A percentile compares a stretch with the other conserved stretches of the same genome.
Conservation (phyloP, 2,113 vertebrate species). For the Struthidea cinerea region DNA sequence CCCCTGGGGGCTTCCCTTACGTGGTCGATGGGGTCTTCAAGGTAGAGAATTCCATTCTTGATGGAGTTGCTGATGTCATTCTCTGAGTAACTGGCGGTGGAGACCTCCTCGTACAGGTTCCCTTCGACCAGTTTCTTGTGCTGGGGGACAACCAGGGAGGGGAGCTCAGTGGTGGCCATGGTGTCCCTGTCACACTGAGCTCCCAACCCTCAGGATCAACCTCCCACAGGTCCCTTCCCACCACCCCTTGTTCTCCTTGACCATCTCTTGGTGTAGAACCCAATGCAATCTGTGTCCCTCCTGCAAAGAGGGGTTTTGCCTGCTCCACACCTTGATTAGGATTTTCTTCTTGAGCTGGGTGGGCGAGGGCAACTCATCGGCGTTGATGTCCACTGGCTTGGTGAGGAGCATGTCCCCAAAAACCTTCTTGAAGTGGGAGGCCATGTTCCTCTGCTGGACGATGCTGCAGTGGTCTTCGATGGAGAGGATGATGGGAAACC, state of each 20-base stretch:
- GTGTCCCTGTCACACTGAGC: not conserved
- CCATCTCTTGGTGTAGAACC: not conserved
- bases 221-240: not conserved
- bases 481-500: conserved; percentile 85
- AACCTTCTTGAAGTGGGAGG: conserved; percentile 85
- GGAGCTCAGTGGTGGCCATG: not conserved
- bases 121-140: conserved; percentile 89
- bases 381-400: conserved; percentile 80
- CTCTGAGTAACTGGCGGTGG: conserved; percentile 82
- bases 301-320: not conserved
- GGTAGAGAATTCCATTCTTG: conserved; percentile 86
- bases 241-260: not conserved
- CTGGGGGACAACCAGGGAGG: conserved; percentile 32
- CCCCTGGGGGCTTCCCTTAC: conserved; percentile 55
- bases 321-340: conserved; percentile 79
- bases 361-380: conserved; percentile 82
- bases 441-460: conserved; percentile 89
- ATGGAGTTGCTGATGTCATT: conserved; percentile 89
- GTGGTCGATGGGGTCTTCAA: conserved; percentile 84
- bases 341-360: conserved; percentile 85
- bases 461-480: conserved; percentile 90
- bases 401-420: conserved; percentile 87
- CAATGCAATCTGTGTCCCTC: not conserved
- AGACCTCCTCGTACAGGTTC: conserved; percentile 82
- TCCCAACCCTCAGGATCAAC: not conserved